A percentile compares a stretch with the other conserved stretches of the same genome.
Evolutionary conservation across 2,797 vertebrate genomes (phyloP).

Genomic region (Alca torda): DNA sequence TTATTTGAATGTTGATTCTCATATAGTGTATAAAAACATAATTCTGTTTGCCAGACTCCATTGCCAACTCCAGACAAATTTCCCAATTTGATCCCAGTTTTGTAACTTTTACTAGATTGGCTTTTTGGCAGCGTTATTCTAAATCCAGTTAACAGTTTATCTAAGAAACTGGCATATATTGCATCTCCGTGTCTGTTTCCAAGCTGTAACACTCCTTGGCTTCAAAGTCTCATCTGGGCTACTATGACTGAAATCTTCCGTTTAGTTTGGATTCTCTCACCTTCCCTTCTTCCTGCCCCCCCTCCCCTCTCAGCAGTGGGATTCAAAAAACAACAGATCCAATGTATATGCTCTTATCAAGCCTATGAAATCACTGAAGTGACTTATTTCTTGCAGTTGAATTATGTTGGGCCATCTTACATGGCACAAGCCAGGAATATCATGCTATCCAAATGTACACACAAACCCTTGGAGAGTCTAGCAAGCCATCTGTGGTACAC

Average conservation of each 20-base stretch:
- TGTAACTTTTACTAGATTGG: neutral
- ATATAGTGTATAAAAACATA: neutral
- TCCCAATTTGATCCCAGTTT: neutral
- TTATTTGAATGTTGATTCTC: neutral
- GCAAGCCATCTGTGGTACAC: neutral
- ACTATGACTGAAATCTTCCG: neutral
- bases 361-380: neutral
- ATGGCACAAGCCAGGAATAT: neutral
- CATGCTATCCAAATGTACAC: neutral
- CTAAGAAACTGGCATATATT: neutral
- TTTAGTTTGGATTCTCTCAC: neutral
- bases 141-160: neutral
- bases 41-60: neutral
- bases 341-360: neutral
- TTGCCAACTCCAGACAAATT: neutral
- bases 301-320: neutral
- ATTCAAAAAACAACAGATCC: neutral
- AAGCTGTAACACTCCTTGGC: neutral
- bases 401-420: neutral
- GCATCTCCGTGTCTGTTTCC: neutral
- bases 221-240: neutral
- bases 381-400: neutral
- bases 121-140: neutral
- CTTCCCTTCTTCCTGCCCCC: accelerated
- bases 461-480: neutral